A percentile compares a stretch with the other conserved stretches of the same genome.
phyloP scores from a whole-genome alignment of 1,140 invertebrate genomes.

The Tetraneura akinire region DNA sequence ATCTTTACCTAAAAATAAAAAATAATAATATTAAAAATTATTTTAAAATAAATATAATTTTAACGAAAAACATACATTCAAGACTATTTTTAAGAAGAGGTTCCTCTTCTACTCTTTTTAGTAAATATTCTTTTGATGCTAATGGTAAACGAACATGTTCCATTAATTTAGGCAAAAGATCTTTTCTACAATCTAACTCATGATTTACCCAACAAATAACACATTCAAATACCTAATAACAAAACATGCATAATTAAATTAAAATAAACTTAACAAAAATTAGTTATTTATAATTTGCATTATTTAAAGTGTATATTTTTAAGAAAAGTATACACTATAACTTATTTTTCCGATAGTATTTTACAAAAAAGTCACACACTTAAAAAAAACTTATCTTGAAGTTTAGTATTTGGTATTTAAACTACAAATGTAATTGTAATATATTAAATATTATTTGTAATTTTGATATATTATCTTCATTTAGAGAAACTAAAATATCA shows the following conservation, averaged over 20 bases:
- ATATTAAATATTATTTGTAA: too few relatives aligned
- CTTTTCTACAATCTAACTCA: constrained; percentile 70
- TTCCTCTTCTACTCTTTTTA: constrained; percentile 87
- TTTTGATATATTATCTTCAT: too few relatives aligned
- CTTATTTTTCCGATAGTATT: too few relatives aligned
- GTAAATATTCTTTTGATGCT: constrained; percentile 83
- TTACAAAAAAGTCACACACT: too few relatives aligned
- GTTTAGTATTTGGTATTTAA: too few relatives aligned
- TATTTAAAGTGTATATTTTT: too few relatives aligned
- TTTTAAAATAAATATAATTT: constrained; percentile 1
- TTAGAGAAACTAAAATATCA: not conserved
- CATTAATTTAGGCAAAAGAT: constrained; percentile 78
- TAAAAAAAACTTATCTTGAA: too few relatives aligned
- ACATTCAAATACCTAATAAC: constrained; percentile 77
- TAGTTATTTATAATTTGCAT: too few relatives aligned
- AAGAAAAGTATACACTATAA: too few relatives aligned
- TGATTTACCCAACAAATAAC: constrained; percentile 84
- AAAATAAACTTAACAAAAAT: not conserved
- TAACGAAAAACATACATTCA: constrained; percentile 67
- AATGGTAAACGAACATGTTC: constrained; percentile 90
- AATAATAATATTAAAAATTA: constrained; percentile 24
- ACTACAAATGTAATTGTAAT: too few relatives aligned
- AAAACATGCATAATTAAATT: constrained; percentile 20
- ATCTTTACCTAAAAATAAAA: constrained; percentile 70
- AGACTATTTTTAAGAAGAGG: constrained; percentile 81